Conservation (phyloP, 2,888 invertebrate genomes). For the Aricia artaxerxes region DNA sequence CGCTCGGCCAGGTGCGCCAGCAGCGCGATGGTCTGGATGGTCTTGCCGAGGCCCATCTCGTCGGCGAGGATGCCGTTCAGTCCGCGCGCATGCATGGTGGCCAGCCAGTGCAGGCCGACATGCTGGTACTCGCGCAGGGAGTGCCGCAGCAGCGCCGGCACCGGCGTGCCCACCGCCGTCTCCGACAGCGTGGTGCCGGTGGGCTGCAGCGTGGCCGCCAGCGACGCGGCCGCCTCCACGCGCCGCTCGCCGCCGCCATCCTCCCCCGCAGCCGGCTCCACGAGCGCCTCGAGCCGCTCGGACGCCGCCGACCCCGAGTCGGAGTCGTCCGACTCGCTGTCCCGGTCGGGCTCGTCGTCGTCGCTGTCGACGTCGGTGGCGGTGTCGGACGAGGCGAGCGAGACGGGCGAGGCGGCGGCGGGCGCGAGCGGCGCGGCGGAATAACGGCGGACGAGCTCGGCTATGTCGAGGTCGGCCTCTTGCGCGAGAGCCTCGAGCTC, state of each 20-base stretch:
- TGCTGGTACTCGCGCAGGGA: slow-evolving; percentile 96
- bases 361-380: slow-evolving; percentile 48
- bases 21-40: slow-evolving; percentile 97
- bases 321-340: slow-evolving; percentile 46
- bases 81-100: slow-evolving; percentile 96
- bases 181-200: slow-evolving; percentile 98
- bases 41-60: slow-evolving; percentile 98
- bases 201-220: slow-evolving; percentile 98
- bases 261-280: slow-evolving; percentile 39
- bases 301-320: slow-evolving; percentile 50
- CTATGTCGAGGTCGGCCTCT: slow-evolving; percentile 90
- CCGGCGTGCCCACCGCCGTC: slow-evolving; percentile 94
- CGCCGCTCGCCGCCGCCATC: slow-evolving; percentile 79
- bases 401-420: slow-evolving; percentile 32
- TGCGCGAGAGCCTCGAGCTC: slow-evolving; percentile 90
- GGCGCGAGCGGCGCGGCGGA: slow-evolving; percentile 43
- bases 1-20: slow-evolving; percentile 96
- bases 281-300: slow-evolving; percentile 53
- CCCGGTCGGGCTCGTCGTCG: slow-evolving; percentile 37
- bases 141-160: slow-evolving; percentile 96
- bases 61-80: slow-evolving; percentile 98
- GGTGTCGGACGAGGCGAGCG: slow-evolving; percentile 35
- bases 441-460: slow-evolving; percentile 90
- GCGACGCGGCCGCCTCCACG: slow-evolving; percentile 94
- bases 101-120: slow-evolving; percentile 98